Base-by-base conservation (phyloP, 2,888 invertebrate genomes). In the Lasius platythorax region DNA sequence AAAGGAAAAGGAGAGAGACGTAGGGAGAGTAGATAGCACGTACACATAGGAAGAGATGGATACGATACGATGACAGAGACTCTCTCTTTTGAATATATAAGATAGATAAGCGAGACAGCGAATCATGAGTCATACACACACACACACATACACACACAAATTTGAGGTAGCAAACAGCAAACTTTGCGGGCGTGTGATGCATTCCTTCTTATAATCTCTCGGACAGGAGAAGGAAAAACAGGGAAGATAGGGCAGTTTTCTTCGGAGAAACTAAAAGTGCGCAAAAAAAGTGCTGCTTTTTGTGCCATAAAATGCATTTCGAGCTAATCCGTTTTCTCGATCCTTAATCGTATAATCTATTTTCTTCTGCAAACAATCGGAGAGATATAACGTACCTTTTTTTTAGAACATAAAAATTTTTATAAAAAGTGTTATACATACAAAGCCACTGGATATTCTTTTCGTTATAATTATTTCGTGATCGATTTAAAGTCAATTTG, bases 181-280 rank as follows among this genome's bases (percentile, higher is more conserved):
- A 85, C 86, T 88, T 90, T 53, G n/a, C n/a, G 50, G 8, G 50
- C 6, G n/a, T n/a, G 8, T n/a, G 89, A 91, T 91, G 90, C 90
- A 91, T 89, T 92, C 88, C 88, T 86, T 89, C 87, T 89, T 88
- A 84, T 87, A 90, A 78, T 85, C 86, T 91, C 89, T 85, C 12
- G 28, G 0, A 15, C 8, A 33, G 12, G 3, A 50, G 23, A 37
- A 6, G 28, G 33, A 43, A 18, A 11, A 11, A 37, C 23, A 37
- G 23, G 28, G 8, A 8, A 37, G 8, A 46, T 6, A 18, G n/a
- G 30, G 4, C 2, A 87, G 88, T 87, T 91, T 89, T 90, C 87
- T 87, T 81, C 86, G 67, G 73, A 86, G 87, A 87, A 89, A 87
- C 8, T 53, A 53, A n/a, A n/a, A 53, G 2, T 88, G 87, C 82